These are phyloP conservation scores for Lycocerus yunnanus DNA, from an alignment of 2,888 invertebrate species.

Conservation along the genomic window DNA sequence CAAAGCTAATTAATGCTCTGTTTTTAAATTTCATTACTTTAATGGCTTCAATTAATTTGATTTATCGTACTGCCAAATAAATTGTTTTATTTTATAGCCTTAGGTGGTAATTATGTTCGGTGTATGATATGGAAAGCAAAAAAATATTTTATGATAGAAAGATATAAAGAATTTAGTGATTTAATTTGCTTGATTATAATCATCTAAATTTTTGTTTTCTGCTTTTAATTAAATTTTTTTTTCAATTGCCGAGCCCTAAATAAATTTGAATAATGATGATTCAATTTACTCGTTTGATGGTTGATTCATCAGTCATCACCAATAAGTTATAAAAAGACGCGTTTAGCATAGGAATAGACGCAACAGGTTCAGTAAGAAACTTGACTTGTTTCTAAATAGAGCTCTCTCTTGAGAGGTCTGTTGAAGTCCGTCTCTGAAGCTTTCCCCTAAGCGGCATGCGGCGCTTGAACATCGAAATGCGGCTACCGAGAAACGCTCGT, in stretches of 20 bases:
- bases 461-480: constrained; percentile 28
- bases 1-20: not conserved
- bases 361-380: constrained; percentile 17
- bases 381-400: constrained; percentile 20
- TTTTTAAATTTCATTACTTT: not conserved
- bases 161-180: not conserved
- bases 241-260: not conserved
- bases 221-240: not conserved
- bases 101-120: not conserved
- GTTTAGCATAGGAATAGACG: constrained; percentile 8
- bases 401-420: constrained; percentile 13
- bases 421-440: constrained; percentile 26
- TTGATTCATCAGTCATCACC: constrained; percentile 1
- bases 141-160: not conserved
- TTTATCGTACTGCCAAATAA: not conserved
- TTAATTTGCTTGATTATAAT: not conserved
- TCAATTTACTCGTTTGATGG: not conserved
- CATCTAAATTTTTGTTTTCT: not conserved
- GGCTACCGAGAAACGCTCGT: constrained; percentile 32
- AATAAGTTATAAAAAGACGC: constrained; percentile 3
- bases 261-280: not conserved
- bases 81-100: not conserved
- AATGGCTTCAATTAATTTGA: not conserved
- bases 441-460: constrained; percentile 21
- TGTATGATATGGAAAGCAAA: not conserved